phyloP scores from a whole-genome alignment of 2,113 vertebrate species.

The Cyprinodon variegatus region DNA sequence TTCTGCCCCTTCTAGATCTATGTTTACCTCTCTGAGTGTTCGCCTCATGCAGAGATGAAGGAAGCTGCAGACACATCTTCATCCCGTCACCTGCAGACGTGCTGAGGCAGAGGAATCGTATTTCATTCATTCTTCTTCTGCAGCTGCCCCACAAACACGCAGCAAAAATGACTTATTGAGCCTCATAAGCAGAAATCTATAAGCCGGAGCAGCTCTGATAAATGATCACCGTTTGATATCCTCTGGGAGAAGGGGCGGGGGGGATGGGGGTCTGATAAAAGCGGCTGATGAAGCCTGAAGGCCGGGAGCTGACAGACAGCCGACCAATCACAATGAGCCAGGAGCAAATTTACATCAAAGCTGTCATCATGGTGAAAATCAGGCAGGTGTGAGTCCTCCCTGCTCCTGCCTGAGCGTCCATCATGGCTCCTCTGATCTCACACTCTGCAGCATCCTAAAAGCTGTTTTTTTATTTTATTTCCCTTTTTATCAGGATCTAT shows the following conservation, averaged over 20 bases:
- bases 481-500: too few species aligned
- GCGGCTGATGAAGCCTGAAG: slow-evolving; percentile 29
- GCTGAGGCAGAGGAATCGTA: slow-evolving; percentile 22
- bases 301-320: slow-evolving; percentile 9
- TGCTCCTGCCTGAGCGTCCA: too few species aligned
- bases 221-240: slow-evolving; percentile 46
- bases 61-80: slow-evolving; percentile 13
- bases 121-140: background rate
- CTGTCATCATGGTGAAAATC: too few species aligned
- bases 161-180: slow-evolving; percentile 34
- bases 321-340: slow-evolving; percentile 30
- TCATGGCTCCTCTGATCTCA: too few species aligned
- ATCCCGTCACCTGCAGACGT: slow-evolving; percentile 11
- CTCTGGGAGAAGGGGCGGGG: background rate
- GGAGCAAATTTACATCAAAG: background rate
- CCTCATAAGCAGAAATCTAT: slow-evolving; percentile 44
- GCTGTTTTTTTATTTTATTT: too few species aligned
- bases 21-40: background rate
- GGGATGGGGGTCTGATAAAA: slow-evolving; percentile 1
- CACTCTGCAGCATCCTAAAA: too few species aligned
- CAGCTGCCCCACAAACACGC: slow-evolving; percentile 10
- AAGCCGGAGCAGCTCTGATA: slow-evolving; percentile 33
- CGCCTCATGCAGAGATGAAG: slow-evolving; percentile 11
- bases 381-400: too few species aligned
- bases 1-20: too few species aligned